These are phyloP conservation scores for Malurus splendens DNA, from an alignment of 2,797 vertebrate species.

Conservation along the genomic window DNA sequence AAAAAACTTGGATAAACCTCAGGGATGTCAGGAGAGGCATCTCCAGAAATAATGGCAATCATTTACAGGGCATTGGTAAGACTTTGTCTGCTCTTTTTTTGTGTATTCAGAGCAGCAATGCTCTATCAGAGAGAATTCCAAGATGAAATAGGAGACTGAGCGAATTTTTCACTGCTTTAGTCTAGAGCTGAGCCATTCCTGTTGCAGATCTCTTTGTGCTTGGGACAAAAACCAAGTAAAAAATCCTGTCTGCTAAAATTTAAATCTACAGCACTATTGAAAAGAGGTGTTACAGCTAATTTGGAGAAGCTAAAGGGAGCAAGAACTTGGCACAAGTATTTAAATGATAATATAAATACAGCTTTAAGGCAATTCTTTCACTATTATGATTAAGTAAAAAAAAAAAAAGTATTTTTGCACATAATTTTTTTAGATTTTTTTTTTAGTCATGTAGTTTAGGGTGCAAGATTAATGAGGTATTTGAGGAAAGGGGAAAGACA, in stretches of 20 bases:
- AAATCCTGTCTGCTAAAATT: neutral
- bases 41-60: neutral
- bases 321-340: neutral
- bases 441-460: neutral
- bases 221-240: neutral
- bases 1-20: neutral
- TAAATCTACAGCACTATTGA: neutral
- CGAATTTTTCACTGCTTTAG: neutral
- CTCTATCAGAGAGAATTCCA: neutral
- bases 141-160: neutral
- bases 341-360: neutral
- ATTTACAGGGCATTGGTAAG: neutral
- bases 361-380: neutral
- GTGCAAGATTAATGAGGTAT: neutral
- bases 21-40: neutral
- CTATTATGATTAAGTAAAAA: neutral
- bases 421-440: neutral
- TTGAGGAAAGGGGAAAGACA: neutral
- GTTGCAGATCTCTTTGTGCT: neutral
- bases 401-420: neutral
- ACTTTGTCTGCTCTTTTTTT: neutral
- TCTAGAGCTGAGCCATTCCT: neutral
- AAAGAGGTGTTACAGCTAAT: neutral
- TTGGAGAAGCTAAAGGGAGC: neutral
- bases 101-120: neutral